A percentile compares a stretch with the other conserved stretches of the same genome.
Conservation (phyloP, 1,140 invertebrate genomes). For the Lepidurus couesii region DNA sequence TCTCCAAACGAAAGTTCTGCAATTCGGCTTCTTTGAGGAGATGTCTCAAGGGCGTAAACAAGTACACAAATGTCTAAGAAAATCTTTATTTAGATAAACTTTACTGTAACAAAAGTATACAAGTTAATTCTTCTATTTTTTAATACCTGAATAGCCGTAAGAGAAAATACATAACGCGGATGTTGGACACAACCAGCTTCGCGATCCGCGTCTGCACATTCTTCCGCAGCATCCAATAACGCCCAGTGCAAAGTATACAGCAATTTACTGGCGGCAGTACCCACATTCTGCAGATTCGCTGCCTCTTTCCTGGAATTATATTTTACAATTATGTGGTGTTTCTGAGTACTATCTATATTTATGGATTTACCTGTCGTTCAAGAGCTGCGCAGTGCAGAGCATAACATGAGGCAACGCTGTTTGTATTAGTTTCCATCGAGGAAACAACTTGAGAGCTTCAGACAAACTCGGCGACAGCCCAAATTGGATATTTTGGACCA, state of each 20-base stretch:
- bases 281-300: slow-evolving; percentile 65
- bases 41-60: slow-evolving; percentile 90
- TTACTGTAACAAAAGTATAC: background rate
- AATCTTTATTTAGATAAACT: background rate
- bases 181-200: slow-evolving; percentile 59
- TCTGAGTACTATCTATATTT: background rate
- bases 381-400: slow-evolving; percentile 77
- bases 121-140: background rate
- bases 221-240: slow-evolving; percentile 90
- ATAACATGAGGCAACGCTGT: slow-evolving; percentile 87
- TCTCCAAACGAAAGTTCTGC: slow-evolving; percentile 89
- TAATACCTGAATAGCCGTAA: slow-evolving; percentile 82
- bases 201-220: slow-evolving; percentile 83
- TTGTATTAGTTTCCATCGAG: slow-evolving; percentile 86
- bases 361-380: slow-evolving; percentile 67
- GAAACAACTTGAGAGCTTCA: slow-evolving; percentile 81
- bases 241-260: slow-evolving; percentile 99
- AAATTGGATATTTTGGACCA: slow-evolving; percentile 96
- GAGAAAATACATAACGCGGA: slow-evolving; percentile 81
- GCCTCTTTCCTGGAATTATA: slow-evolving; percentile 53
- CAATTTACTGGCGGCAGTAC: slow-evolving; percentile 88
- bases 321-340: background rate
- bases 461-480: slow-evolving; percentile 87
- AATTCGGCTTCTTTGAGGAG: slow-evolving; percentile 96
- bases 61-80: slow-evolving; percentile 86